Percentiles rank a stretch among this genome's conserved stretches.
phyloP scores from a whole-genome alignment of 2,888 invertebrate species.

The Galeruca laticollis region DNA sequence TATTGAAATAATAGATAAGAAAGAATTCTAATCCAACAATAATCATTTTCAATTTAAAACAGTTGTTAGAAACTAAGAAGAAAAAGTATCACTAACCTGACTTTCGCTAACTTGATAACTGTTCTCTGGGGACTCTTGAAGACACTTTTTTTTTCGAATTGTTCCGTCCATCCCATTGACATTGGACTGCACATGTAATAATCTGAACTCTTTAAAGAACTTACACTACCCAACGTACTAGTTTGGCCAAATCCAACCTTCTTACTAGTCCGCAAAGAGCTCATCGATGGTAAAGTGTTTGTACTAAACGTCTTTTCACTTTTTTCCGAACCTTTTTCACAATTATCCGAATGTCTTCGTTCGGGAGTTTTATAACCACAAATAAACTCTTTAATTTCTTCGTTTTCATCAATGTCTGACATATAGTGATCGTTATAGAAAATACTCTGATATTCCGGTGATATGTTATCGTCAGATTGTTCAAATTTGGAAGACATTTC shows the following conservation, averaged over 20 bases:
- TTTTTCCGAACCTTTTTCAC: constrained; percentile 42
- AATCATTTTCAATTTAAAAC: not conserved
- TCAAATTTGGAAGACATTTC: constrained; percentile 52
- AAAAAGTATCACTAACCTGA: constrained; percentile 58
- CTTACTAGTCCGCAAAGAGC: constrained; percentile 34
- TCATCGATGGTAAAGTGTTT: constrained; percentile 43
- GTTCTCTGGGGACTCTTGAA: constrained; percentile 63
- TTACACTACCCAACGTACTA: constrained; percentile 56
- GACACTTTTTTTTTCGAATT: constrained; percentile 51
- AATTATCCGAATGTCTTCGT: constrained; percentile 53
- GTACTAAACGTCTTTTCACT: constrained; percentile 30
- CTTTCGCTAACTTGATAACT: constrained; percentile 63
- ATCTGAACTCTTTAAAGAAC: constrained; percentile 63
- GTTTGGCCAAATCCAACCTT: constrained; percentile 41
- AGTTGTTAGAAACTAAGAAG: not conserved
- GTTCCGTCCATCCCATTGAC: constrained; percentile 39
- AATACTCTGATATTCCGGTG: constrained; percentile 57
- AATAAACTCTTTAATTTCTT: constrained; percentile 62
- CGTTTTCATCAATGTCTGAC: constrained; percentile 65
- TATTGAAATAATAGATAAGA: no score
- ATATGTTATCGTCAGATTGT: constrained; percentile 39
- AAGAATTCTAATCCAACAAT: no score
- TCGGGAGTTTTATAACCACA: constrained; percentile 57
- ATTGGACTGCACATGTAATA: constrained; percentile 55
- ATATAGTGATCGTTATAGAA: constrained; percentile 65